phyloP scores from a whole-genome alignment of 1,140 invertebrate species.

The Gonioctena quinquepunctata region DNA sequence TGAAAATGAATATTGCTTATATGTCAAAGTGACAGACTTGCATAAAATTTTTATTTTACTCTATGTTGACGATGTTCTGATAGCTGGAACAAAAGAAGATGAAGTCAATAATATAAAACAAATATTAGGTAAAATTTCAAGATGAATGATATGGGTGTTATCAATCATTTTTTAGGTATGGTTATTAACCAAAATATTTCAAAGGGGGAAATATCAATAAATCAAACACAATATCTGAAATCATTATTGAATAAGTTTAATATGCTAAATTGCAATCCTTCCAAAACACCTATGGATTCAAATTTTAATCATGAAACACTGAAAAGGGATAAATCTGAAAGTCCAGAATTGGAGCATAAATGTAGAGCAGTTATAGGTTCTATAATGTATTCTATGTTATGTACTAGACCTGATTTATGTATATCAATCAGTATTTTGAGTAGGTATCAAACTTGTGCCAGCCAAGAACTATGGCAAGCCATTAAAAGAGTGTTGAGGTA shows the following conservation, averaged over 20 bases:
- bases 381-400: slow-evolving; percentile 30
- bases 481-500: slow-evolving; percentile 5
- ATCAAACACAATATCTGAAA: neutral
- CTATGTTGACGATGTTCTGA: neutral
- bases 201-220: neutral
- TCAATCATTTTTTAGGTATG: neutral
- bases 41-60: neutral
- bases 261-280: neutral
- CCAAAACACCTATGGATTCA: neutral
- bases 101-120: neutral
- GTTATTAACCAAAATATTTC: neutral
- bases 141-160: neutral
- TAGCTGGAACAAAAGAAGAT: neutral
- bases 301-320: neutral
- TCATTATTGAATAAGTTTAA: neutral
- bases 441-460: slow-evolving; percentile 6
- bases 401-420: slow-evolving; percentile 29
- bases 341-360: slow-evolving; percentile 21
- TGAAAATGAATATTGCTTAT: neutral
- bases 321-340: slow-evolving; percentile 11
- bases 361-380: slow-evolving; percentile 26
- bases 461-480: neutral
- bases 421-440: slow-evolving; percentile 1
- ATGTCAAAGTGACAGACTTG: neutral
- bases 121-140: neutral